Percentiles rank a stretch among this genome's conserved stretches.
Conservation (phyloP, 2,888 invertebrate genomes). For the Diplolepis rosae region DNA sequence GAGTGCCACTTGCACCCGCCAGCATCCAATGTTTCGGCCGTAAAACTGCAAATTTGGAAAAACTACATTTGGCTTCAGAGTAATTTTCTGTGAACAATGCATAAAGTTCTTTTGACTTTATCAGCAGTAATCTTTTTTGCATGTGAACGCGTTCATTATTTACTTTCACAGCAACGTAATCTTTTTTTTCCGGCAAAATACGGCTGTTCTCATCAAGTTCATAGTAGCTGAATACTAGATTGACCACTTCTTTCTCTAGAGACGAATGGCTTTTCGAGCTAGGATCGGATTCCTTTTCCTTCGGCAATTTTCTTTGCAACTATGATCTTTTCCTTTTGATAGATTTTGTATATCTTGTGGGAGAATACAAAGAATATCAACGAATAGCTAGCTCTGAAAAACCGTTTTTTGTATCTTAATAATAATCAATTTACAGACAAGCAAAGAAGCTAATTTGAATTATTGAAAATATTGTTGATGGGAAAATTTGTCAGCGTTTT, state of each 20-base stretch:
- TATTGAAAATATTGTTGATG: too few relatives aligned
- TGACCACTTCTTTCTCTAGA: too few relatives aligned
- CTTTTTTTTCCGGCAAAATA: constrained; percentile 35
- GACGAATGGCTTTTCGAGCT: too few relatives aligned
- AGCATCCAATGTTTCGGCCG: constrained; percentile 38
- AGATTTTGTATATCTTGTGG: not conserved
- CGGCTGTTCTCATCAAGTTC: constrained; percentile 23
- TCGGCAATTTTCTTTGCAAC: not conserved
- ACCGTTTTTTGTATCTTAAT: not conserved
- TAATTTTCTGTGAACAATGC: constrained; percentile 27
- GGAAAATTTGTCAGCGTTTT: too few relatives aligned
- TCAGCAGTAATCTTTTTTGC: constrained; percentile 34
- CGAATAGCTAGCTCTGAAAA: too few relatives aligned
- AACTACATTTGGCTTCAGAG: constrained; percentile 30
- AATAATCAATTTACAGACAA: not conserved
- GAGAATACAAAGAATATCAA: too few relatives aligned
- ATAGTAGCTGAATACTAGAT: not conserved
- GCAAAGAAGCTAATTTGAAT: too few relatives aligned
- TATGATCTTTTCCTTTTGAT: too few relatives aligned
- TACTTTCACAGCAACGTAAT: constrained; percentile 31
- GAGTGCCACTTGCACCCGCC: constrained; percentile 37
- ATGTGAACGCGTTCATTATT: constrained; percentile 9
- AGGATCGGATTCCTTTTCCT: not conserved
- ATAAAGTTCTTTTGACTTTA: constrained; percentile 27
- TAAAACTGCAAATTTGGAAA: constrained; percentile 39